Base-by-base conservation (phyloP, 2,888 invertebrate species). In the Drosophila diplacantha region DNA sequence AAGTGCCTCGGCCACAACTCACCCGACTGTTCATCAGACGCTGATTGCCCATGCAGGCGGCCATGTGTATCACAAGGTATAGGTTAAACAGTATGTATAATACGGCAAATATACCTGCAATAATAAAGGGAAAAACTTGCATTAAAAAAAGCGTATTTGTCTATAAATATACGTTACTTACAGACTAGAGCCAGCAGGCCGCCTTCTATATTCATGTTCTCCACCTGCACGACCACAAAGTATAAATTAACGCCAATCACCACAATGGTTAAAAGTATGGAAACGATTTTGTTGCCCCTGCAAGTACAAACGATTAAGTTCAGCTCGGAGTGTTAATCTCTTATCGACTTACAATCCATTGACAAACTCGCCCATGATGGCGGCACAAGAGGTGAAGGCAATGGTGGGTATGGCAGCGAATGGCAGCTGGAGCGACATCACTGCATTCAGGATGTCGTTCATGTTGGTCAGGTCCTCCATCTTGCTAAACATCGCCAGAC, bases 361-460 rank as follows among this genome's bases (percentile, higher is more conserved):
- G 32, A 91, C 92, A 87, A 96, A 96, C 76, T 94, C 93, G 34
- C 94, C 94, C 96, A 96, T 96, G 44, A 96, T 93, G 44, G 91
- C 89, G 4, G 88, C 87, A 73, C 93, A 93, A 57, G 94, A 94
- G 1, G 96, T 96, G 84, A 96, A 96, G 0, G 96, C 95, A 59
- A 96, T 92, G 2, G 94, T 93, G 7, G 96, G 96, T 64, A 96
- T 90, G 4, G 94, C 92, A 2, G 96, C 96, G 86, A 96, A 96
- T 1, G 96, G 96, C 69, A 96, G 88, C 86, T 96, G 96, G 24
- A 96, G 89, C 72, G 94, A 93, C 95, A 96, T 95, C 12, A 96
- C 91, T 0, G 95, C 95, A 87, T 96, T 96, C 37, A 96, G 88
- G 34, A 93, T 89, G 85, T 96, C 96, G 87, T 96, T 96, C 94